These are phyloP conservation scores for Drosophila sp. DNA, from an alignment of 1,140 invertebrate genomes.

Conservation along the genomic window DNA sequence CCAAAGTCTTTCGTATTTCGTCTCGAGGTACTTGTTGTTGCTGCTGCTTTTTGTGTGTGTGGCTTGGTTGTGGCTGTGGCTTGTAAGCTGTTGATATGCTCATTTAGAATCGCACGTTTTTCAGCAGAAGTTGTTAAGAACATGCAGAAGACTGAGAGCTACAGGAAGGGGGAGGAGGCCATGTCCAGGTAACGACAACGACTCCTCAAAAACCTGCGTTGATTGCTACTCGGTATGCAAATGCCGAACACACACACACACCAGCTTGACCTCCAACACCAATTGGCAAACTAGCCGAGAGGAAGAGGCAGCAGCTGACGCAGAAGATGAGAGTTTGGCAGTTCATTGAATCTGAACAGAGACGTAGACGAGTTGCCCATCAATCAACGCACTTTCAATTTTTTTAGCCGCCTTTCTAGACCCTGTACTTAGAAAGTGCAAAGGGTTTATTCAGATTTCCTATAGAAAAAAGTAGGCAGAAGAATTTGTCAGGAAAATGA, in stretches of 20 bases:
- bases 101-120: conserved; percentile 83
- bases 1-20: conserved; percentile 59
- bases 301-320: conserved; percentile 11
- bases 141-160: conserved; percentile 6
- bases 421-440: background rate
- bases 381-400: conserved; percentile 84
- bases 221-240: conserved; percentile 79
- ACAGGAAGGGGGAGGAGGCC: conserved; percentile 27
- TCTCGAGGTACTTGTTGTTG: conserved; percentile 40
- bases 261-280: conserved; percentile 64
- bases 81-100: conserved; percentile 83
- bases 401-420: conserved; percentile 39
- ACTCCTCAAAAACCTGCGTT: conserved; percentile 57
- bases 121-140: conserved; percentile 80
- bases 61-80: conserved; percentile 35
- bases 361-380: conserved; percentile 68
- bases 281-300: conserved; percentile 32
- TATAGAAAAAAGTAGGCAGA: too few relatives aligned
- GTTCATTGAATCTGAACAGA: conserved; percentile 34
- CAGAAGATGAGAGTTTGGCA: conserved; percentile 23
- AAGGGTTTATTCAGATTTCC: too few relatives aligned
- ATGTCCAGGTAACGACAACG: conserved; percentile 22
- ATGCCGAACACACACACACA: conserved; percentile 44
- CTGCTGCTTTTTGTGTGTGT: conserved; percentile 23
- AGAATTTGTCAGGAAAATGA: too few relatives aligned